Percentiles rank a stretch among this genome's conserved stretches.
phyloP scores from a whole-genome alignment of 2,113 vertebrate genomes.

The Dicaeum eximium region DNA sequence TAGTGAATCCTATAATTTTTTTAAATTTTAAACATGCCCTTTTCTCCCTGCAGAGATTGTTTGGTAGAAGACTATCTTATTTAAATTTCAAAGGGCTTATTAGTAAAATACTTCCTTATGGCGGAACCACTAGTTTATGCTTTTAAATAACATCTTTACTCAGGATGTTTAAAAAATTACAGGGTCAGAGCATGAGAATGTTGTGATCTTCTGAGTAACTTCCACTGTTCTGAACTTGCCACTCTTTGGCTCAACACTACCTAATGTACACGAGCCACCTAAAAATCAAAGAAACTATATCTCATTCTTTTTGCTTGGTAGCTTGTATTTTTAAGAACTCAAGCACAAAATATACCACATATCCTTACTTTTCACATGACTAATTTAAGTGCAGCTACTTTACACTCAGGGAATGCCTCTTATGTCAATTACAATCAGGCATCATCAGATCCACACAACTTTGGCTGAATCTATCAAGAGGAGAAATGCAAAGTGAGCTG shows the following conservation, averaged over 20 bases:
- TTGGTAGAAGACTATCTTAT: background rate
- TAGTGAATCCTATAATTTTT: background rate
- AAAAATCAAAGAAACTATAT: background rate
- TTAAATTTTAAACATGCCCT: background rate
- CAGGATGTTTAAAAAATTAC: conserved; percentile 51
- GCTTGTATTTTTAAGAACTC: background rate
- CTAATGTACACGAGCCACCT: background rate
- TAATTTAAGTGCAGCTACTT: background rate
- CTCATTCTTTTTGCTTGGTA: background rate
- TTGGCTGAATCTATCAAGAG: background rate
- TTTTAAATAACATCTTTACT: conserved; percentile 46
- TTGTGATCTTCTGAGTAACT: background rate
- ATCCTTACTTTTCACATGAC: background rate
- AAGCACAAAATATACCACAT: background rate
- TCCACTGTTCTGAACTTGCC: background rate
- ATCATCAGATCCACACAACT: accelerated
- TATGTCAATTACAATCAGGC: background rate
- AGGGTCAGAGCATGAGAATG: background rate
- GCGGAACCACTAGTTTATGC: background rate
- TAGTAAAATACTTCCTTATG: conserved; percentile 36
- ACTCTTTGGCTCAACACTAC: background rate
- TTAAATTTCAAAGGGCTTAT: conserved; percentile 49
- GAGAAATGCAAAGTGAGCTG: background rate
- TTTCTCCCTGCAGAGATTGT: background rate
- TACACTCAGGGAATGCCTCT: background rate